phyloP scores from a whole-genome alignment of 2,888 invertebrate species.

The Lydus trimaculatus region DNA sequence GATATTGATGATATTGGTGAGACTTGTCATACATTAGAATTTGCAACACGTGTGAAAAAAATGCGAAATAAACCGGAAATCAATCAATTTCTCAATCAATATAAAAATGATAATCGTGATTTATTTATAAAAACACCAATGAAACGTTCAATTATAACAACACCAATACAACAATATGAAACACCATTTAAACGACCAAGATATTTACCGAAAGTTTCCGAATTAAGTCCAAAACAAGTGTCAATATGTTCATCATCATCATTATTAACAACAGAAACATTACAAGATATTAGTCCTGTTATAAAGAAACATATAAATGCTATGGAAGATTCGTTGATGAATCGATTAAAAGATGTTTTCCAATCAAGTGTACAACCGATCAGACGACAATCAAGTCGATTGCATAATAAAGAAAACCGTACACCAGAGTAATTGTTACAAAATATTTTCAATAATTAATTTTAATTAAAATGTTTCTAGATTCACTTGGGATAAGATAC shows the following conservation, averaged over 20 bases:
- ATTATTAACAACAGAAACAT: constrained; percentile 6
- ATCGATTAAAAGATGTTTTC: constrained; percentile 43
- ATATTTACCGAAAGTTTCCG: constrained; percentile 25
- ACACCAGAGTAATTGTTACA: constrained; percentile 41
- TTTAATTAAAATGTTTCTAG: constrained; percentile 25
- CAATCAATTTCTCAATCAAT: constrained; percentile 49
- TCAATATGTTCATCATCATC: constrained; percentile 17
- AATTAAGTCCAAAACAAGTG: constrained; percentile 22
- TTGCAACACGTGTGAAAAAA: constrained; percentile 61
- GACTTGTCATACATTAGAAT: constrained; percentile 62
- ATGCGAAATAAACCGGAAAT: too few species aligned
- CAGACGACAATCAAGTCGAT: constrained; percentile 17
- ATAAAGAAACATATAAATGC: constrained; percentile 50
- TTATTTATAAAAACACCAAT: constrained; percentile 44
- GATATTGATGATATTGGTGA: constrained; percentile 58
- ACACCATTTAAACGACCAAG: constrained; percentile 39
- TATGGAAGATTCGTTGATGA: constrained; percentile 49
- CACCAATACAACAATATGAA: constrained; percentile 26
- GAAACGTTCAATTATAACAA: too few species aligned
- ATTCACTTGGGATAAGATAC: constrained; percentile 41
- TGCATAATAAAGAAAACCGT: constrained; percentile 36
- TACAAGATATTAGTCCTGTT: constrained; percentile 48
- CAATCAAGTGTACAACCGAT: constrained; percentile 40
- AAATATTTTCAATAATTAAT: constrained; percentile 5
- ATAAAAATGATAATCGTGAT: constrained; percentile 43